Percentiles rank a stretch among this genome's conserved stretches.
Conservation (phyloP, 2,888 invertebrate genomes). For the Dorcus hopei region DNA sequence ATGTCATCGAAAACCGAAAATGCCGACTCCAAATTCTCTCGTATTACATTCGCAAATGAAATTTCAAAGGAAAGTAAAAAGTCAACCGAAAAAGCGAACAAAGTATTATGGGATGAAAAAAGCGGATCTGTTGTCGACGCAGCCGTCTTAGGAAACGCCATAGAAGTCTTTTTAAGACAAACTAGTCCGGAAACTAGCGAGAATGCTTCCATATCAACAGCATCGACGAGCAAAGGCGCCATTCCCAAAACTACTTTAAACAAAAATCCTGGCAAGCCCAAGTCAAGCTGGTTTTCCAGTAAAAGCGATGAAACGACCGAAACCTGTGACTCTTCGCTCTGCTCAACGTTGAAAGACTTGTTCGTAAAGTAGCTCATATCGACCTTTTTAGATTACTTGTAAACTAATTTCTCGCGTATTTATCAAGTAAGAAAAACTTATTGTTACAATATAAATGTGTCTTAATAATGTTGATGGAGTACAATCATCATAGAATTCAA, state of each 20-base stretch:
- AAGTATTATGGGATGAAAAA: conserved; percentile 72
- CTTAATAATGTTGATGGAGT: conserved; percentile 36
- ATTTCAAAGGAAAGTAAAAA: conserved; percentile 30
- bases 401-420: background rate
- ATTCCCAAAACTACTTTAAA: conserved; percentile 45
- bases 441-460: conserved; percentile 41
- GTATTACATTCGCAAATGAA: conserved; percentile 61
- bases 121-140: conserved; percentile 78
- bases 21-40: conserved; percentile 47
- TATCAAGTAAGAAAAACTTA: conserved; percentile 18
- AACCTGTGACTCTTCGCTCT: conserved; percentile 76
- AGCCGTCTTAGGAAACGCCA: conserved; percentile 76
- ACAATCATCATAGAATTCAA: conserved; percentile 29
- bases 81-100: conserved; percentile 52
- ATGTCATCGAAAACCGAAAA: conserved; percentile 56
- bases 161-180: conserved; percentile 75
- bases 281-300: conserved; percentile 57
- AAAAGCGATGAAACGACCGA: conserved; percentile 65
- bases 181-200: conserved; percentile 52
- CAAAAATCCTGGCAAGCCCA: conserved; percentile 35
- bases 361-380: conserved; percentile 70
- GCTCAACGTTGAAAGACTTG: conserved; percentile 80
- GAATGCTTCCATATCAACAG: conserved; percentile 26
- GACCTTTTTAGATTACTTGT: conserved; percentile 20
- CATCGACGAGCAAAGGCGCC: conserved; percentile 41